Percentiles rank a stretch among this genome's conserved stretches.
These are phyloP conservation scores for Lethrus apterus DNA, from an alignment of 1,140 invertebrate species.

Conservation along the genomic window DNA sequence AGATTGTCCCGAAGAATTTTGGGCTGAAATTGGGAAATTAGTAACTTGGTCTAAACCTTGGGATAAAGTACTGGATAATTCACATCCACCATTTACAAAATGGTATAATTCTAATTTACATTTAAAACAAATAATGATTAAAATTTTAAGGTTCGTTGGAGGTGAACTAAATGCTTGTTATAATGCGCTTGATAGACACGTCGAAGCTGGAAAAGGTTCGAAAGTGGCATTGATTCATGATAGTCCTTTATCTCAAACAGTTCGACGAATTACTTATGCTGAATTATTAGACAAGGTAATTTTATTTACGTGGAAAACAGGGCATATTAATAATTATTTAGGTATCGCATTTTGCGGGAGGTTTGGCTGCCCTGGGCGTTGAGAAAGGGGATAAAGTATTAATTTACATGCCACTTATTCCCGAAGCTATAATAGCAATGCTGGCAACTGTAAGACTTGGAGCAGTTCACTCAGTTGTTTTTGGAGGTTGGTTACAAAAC, in stretches of 20 bases:
- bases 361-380: constrained; percentile 64
- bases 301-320: neutral
- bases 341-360: constrained; percentile 71
- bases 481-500: constrained; percentile 58
- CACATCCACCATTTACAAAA: constrained; percentile 78
- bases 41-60: constrained; percentile 80
- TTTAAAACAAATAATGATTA: neutral
- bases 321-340: constrained; percentile 31
- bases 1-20: constrained; percentile 76
- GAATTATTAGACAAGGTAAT: constrained; percentile 69
- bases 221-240: constrained; percentile 83
- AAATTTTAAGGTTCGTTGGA: constrained; percentile 65
- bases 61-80: constrained; percentile 75
- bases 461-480: constrained; percentile 81
- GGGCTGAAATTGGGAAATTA: constrained; percentile 65
- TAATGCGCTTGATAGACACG: constrained; percentile 87
- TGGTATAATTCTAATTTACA: constrained; percentile 54
- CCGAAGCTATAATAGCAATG: constrained; percentile 80
- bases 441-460: constrained; percentile 74
- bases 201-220: constrained; percentile 66
- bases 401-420: constrained; percentile 89
- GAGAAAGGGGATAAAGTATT: constrained; percentile 69
- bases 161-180: constrained; percentile 89
- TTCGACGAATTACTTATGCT: constrained; percentile 69
- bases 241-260: constrained; percentile 72